Base-by-base conservation (phyloP, 2,888 invertebrate species). In the Pogonocherus hispidulus region DNA sequence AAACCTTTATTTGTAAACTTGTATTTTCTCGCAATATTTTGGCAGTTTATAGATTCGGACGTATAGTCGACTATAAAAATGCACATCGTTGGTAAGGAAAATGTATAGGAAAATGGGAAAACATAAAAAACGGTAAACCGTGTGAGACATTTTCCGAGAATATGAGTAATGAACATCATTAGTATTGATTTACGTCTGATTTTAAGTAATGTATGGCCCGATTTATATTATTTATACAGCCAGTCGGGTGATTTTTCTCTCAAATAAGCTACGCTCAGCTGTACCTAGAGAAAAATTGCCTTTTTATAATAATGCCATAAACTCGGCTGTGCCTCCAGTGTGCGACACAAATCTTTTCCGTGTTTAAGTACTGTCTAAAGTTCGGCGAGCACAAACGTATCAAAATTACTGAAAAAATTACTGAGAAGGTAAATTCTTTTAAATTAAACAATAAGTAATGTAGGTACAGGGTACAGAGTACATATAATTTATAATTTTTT, bases 141-240 rank as follows among this genome's bases (percentile, higher is more conserved):
- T 47, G 47, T 47, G 59, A 59, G 59, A 55, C 64, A 55, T 63
- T 67, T 55, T 35, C 63, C 59, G 49, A 18, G 66, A 64, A 73
- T 71, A 71, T 71, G 73, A 73, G 67, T 69, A 73, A 73, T 69
- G 71, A 63, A 51, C 62, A 62, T 71, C 67, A 70, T 73, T 73
- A 67, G 73, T 73, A 73, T 73, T 73, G 73, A 73, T 73, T 73
- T 73, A 73, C 65, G 73, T 73, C 71, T 68, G 67, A 74, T 74
- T 72, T 68, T 74, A 72, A 74, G 71, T 74, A 74, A 74, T 63
- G 67, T 72, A 71, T 71, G 62, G 70, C 67, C 32, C 73, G 69
- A 73, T 73, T 73, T 71, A 69, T 73, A 71, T 69, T 73, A 73
- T 73, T 73, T 73, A 73, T 71, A 73, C 69, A 69, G 55, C 71